Evolutionary conservation across 2,888 invertebrate genomes (phyloP).

Genomic region (Melanostoma mellinum): DNA sequence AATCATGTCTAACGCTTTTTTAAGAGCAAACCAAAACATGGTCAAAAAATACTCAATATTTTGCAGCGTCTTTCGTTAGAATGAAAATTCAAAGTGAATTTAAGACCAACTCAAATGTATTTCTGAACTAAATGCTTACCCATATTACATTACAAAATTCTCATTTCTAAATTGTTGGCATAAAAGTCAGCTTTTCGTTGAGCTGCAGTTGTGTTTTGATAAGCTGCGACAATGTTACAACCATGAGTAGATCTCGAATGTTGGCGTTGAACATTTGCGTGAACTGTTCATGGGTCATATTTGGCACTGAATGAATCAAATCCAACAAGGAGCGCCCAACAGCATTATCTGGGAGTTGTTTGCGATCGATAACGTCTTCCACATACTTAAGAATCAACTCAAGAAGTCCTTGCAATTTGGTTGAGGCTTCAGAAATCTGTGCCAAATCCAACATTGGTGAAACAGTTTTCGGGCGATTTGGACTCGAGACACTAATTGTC

Average conservation of each 20-base stretch:
- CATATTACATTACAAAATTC: constrained; percentile 51
- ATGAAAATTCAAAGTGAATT: not conserved
- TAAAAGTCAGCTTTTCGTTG: constrained; percentile 96
- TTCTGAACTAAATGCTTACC: constrained; percentile 30
- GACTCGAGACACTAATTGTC: constrained; percentile 85
- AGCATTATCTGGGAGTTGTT: constrained; percentile 90
- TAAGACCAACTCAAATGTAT: constrained; percentile 47
- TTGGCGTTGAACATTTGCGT: constrained; percentile 97
- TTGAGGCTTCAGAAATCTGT: constrained; percentile 93
- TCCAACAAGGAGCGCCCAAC: constrained; percentile 95
- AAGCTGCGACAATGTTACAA: constrained; percentile 96
- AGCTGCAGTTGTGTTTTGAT: constrained; percentile 98
- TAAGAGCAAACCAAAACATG: no score
- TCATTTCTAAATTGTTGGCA: constrained; percentile 85
- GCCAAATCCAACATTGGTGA: constrained; percentile 88
- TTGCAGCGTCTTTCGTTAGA: no score
- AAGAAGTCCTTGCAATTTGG: constrained; percentile 89
- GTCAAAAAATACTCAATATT: no score
- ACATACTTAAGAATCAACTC: constrained; percentile 92
- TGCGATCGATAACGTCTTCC: constrained; percentile 94
- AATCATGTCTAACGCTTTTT: no score
- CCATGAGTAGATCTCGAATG: constrained; percentile 98
- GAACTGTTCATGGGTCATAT: constrained; percentile 94
- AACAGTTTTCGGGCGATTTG: constrained; percentile 85
- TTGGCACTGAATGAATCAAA: constrained; percentile 95